These are phyloP conservation scores for Diplolepis rosae DNA, from an alignment of 2,888 invertebrate genomes.

Conservation along the genomic window DNA sequence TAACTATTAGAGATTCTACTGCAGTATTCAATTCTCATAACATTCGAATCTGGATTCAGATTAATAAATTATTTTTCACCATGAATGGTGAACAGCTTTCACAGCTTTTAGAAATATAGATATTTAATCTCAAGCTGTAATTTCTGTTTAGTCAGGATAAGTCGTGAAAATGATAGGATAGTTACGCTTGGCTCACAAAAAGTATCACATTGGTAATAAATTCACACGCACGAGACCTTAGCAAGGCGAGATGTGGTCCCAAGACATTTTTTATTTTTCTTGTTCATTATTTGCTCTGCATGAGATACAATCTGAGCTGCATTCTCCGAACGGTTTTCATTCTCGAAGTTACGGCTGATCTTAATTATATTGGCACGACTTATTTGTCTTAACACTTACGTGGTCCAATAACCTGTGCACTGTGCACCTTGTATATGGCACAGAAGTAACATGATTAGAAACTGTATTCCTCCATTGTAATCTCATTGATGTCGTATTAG, in stretches of 20 bases:
- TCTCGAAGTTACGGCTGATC: conserved; percentile 38
- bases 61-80: background rate
- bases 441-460: conserved; percentile 62
- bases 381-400: conserved; percentile 35
- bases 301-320: conserved; percentile 12
- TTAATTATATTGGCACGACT: conserved; percentile 38
- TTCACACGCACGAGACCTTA: conserved; percentile 4
- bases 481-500: conserved; percentile 69
- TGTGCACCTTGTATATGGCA: conserved; percentile 44
- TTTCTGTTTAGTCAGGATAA: background rate
- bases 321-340: conserved; percentile 21
- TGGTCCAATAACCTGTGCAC: conserved; percentile 54
- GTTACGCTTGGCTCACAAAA: background rate
- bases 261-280: background rate
- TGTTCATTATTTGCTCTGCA: background rate
- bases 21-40: too few relatives aligned
- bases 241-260: background rate
- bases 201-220: background rate
- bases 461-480: conserved; percentile 68
- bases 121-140: background rate
- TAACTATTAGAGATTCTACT: background rate
- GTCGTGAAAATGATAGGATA: background rate
- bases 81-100: background rate
- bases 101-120: background rate
- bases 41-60: background rate